Conservation (phyloP, 2,113 vertebrate species). For the Turdus rufiventris region DNA sequence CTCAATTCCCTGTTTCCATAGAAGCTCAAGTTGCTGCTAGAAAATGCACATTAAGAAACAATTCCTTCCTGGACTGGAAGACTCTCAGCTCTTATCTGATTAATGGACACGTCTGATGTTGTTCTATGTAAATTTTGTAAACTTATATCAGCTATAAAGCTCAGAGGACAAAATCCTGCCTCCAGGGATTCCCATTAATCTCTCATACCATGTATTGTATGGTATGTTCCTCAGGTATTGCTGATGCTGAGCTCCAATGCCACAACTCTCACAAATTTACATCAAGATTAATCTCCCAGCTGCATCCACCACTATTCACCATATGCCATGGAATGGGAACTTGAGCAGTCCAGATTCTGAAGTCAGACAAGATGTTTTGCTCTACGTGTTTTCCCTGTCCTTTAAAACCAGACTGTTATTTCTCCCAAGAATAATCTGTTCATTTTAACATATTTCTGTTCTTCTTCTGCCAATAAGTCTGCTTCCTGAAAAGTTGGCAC, state of each 20-base stretch:
- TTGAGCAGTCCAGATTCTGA: neutral
- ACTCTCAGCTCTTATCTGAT: neutral
- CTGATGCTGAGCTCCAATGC: neutral
- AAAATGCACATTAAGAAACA: neutral
- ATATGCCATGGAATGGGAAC: neutral
- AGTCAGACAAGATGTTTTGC: constrained; percentile 11
- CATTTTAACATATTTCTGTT: constrained; percentile 13
- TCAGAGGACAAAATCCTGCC: neutral
- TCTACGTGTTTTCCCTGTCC: neutral
- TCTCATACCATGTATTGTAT: neutral
- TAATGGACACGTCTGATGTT: neutral
- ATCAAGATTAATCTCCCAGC: neutral
- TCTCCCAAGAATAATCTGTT: constrained; percentile 16
- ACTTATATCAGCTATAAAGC: neutral
- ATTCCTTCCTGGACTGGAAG: neutral
- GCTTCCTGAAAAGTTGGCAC: constrained; percentile 38
- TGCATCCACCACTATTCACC: neutral
- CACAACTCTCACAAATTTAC: neutral
- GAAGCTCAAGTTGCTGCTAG: neutral
- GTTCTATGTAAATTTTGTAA: neutral
- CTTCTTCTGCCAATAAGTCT: constrained; percentile 19
- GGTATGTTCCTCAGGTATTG: neutral
- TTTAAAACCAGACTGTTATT: constrained; percentile 9
- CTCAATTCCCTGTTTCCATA: neutral
- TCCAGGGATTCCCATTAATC: neutral